phyloP scores from a whole-genome alignment of 2,113 vertebrate species.

The Leuciscus idus region DNA sequence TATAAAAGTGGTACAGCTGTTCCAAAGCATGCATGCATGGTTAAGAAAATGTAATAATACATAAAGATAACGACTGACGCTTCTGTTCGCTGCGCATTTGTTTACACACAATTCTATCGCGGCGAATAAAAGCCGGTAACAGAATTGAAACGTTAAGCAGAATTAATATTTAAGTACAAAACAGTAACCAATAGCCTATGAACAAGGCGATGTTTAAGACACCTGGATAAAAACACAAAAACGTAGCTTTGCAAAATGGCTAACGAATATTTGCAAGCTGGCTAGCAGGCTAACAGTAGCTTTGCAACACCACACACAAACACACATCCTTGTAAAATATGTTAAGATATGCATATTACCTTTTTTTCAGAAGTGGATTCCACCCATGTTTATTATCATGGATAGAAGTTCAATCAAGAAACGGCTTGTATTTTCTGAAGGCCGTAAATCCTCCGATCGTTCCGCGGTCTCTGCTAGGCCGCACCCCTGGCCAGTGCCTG shows the following conservation, averaged over 20 bases:
- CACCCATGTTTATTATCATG: background rate
- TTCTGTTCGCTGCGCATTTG: background rate
- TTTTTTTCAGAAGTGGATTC: background rate
- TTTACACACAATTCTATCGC: background rate
- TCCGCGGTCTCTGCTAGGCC: constrained; percentile 15
- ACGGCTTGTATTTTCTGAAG: background rate
- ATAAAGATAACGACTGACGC: background rate
- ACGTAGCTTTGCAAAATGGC: constrained; percentile 13
- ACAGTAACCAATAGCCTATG: background rate
- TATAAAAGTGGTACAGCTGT: background rate
- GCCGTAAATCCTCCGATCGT: background rate
- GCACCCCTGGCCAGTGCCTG: constrained; percentile 4
- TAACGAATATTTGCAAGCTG: constrained; percentile 2
- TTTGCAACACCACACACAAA: background rate
- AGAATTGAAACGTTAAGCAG: background rate
- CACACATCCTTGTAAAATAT: background rate
- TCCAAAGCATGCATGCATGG: background rate
- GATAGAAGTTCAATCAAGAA: background rate
- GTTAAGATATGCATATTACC: background rate
- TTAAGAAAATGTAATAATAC: background rate
- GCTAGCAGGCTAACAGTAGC: constrained; percentile 21
- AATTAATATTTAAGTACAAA: background rate
- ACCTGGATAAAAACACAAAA: background rate
- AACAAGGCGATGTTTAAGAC: background rate
- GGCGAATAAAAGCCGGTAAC: background rate